phyloP scores from a whole-genome alignment of 2,888 invertebrate genomes.

The Drosophila cognata region DNA sequence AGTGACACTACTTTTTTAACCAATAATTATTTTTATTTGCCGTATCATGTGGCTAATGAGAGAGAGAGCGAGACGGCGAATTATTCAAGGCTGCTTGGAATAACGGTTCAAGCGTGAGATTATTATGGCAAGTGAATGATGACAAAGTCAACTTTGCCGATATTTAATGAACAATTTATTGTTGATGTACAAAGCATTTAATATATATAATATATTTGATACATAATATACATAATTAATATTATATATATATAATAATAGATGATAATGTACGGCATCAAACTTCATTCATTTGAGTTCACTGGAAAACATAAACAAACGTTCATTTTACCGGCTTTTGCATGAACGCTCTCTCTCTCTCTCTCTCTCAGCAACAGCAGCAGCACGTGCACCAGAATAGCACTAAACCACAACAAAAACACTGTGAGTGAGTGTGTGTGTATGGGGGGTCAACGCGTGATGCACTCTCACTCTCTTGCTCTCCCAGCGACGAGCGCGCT shows the following conservation, averaged over 20 bases:
- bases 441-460: constrained; percentile 48
- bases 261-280: constrained; percentile 4
- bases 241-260: neutral
- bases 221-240: no score
- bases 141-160: constrained; percentile 9
- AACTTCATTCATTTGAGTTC: constrained; percentile 11
- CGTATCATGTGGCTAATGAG: constrained; percentile 60
- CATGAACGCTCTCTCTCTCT: constrained; percentile 25
- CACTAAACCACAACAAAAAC: constrained; percentile 23
- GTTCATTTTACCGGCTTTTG: constrained; percentile 75
- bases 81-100: constrained; percentile 53
- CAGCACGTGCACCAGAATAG: constrained; percentile 58
- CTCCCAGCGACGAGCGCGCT: neutral
- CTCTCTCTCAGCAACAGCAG: neutral
- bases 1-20: constrained; percentile 40
- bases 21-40: constrained; percentile 54
- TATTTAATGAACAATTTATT: neutral
- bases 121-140: neutral
- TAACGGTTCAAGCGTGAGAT: constrained; percentile 55
- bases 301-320: constrained; percentile 64
- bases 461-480: constrained; percentile 23
- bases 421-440: neutral
- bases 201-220: neutral
- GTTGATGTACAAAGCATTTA: neutral
- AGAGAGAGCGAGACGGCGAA: constrained; percentile 1